Evolutionary conservation across 2,797 vertebrate species (phyloP).

Genomic region (Bovichtus variegatus): DNA sequence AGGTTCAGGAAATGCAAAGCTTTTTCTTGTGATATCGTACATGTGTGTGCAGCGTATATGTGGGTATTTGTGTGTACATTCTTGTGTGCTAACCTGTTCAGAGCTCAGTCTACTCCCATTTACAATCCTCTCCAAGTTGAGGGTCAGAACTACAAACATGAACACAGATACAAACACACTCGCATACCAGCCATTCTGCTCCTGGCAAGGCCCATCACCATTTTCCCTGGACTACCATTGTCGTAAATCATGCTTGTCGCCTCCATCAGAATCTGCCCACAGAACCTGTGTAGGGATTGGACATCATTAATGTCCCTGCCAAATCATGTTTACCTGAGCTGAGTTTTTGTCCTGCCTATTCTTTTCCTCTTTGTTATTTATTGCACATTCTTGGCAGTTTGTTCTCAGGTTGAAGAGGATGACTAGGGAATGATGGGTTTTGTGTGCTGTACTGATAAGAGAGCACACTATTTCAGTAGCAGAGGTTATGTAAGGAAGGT

Average conservation of each 20-base stretch:
- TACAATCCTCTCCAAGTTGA: constrained; percentile 59
- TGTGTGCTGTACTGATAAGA: constrained; percentile 53
- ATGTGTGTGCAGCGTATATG: neutral
- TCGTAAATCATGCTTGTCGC: constrained; percentile 80
- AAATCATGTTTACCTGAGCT: constrained; percentile 77
- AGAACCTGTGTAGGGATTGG: constrained; percentile 69
- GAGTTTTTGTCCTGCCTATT: constrained; percentile 65
- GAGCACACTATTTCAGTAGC: constrained; percentile 25
- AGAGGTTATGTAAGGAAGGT: constrained; percentile 43
- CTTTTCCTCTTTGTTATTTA: constrained; percentile 61
- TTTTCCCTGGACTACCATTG: constrained; percentile 69
- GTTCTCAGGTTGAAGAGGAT: constrained; percentile 50
- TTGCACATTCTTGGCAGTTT: constrained; percentile 65
- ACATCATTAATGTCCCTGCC: constrained; percentile 77
- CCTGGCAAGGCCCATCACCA: constrained; percentile 66
- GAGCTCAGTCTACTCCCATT: constrained; percentile 54
- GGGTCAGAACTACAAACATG: constrained; percentile 59
- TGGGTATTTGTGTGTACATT: constrained; percentile 12
- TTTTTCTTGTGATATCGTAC: constrained; percentile 42
- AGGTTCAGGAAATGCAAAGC: constrained; percentile 54
- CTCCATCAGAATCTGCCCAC: constrained; percentile 72
- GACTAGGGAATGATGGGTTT: constrained; percentile 49
- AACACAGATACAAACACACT: constrained; percentile 61
- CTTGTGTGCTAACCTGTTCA: constrained; percentile 48
- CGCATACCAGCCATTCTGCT: constrained; percentile 63